Percentiles rank a stretch among this genome's conserved stretches.
phyloP scores from a whole-genome alignment of 2,888 invertebrate genomes.

The Osedax frankpressi region DNA sequence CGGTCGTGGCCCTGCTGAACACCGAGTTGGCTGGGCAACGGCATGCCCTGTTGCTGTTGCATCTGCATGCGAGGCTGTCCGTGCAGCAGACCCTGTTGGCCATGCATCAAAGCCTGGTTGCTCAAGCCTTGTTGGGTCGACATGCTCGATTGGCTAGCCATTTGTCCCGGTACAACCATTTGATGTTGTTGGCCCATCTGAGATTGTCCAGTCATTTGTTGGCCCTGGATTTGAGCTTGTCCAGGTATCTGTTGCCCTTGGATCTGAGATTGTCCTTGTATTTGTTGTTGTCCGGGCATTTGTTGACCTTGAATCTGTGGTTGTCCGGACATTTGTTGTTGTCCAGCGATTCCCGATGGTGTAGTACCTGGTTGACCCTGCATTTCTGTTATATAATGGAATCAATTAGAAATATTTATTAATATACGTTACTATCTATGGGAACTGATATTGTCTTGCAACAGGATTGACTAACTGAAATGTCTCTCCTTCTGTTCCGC shows the following conservation, averaged over 20 bases:
- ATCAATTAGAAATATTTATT: no score
- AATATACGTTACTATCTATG: no score
- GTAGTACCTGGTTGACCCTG: no score
- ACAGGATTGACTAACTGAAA: no score
- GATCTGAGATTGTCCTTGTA: constrained; percentile 17
- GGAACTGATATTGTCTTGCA: no score
- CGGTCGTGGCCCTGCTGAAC: background rate
- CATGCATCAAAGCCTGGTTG: background rate
- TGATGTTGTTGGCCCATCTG: no score
- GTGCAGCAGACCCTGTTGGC: background rate
- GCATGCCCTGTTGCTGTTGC: constrained; percentile 16
- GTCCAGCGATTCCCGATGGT: background rate
- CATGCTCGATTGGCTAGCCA: no score
- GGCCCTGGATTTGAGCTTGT: constrained; percentile 18
- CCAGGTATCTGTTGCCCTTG: constrained; percentile 22
- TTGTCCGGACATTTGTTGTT: background rate
- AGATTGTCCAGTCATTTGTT: no score
- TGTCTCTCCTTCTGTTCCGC: constrained; percentile 13
- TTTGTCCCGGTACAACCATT: no score
- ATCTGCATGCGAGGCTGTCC: constrained; percentile 18
- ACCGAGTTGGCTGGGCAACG: constrained; percentile 17
- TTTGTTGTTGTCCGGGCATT: background rate
- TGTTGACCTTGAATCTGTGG: background rate
- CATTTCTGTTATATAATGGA: no score
- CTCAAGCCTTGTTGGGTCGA: no score